These are phyloP conservation scores for Sarcophaga rosellei DNA, from an alignment of 2,888 invertebrate species.

Conservation along the genomic window DNA sequence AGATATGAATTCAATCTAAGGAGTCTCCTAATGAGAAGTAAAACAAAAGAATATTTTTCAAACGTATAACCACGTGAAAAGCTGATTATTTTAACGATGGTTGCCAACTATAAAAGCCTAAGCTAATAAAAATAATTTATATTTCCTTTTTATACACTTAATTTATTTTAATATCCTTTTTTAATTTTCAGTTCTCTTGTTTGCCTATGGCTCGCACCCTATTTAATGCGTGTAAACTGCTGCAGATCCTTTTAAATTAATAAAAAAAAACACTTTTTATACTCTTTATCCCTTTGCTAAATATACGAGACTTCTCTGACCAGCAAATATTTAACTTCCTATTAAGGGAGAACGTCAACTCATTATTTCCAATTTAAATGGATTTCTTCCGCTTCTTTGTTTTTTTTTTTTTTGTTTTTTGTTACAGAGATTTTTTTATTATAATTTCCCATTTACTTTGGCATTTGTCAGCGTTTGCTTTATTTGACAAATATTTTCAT, in stretches of 20 bases:
- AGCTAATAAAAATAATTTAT: no score
- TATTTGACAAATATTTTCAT: conserved; percentile 16
- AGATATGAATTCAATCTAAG: no score
- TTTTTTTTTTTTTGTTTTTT: background rate
- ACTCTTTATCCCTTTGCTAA: background rate
- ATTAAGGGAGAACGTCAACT: background rate
- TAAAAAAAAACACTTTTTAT: background rate
- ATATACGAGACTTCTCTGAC: background rate
- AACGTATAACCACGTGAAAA: no score
- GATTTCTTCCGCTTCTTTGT: background rate
- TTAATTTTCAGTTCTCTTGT: background rate
- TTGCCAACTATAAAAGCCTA: no score
- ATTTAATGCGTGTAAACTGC: background rate
- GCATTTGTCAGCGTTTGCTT: background rate
- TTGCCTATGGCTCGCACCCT: background rate
- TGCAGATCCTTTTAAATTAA: background rate
- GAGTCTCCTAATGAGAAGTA: no score
- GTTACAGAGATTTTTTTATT: conserved; percentile 6
- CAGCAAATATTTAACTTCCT: background rate
- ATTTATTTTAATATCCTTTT: background rate
- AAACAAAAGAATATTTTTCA: no score
- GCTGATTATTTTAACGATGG: no score
- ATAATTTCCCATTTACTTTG: conserved; percentile 12
- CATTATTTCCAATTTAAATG: background rate
- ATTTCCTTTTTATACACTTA: background rate